phyloP scores from a whole-genome alignment of 2,797 vertebrate species.

The Pangasius djambal region DNA sequence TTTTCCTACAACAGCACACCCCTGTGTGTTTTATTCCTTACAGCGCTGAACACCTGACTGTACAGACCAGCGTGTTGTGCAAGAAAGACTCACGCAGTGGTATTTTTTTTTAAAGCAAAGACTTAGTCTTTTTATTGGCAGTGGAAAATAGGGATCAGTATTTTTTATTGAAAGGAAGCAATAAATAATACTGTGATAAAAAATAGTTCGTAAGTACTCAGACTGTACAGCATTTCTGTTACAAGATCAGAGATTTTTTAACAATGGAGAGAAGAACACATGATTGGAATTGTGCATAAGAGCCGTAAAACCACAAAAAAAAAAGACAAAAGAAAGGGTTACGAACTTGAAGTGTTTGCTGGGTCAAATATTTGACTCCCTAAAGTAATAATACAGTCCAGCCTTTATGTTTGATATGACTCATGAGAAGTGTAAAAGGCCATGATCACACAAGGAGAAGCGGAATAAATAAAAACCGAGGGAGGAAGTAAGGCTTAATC shows the following conservation, averaged over 20 bases:
- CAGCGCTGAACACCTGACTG: neutral
- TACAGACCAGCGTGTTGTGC: neutral
- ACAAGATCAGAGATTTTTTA: conserved; percentile 79
- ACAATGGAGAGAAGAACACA: conserved; percentile 55
- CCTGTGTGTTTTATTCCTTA: neutral
- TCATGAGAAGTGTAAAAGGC: conserved; percentile 37
- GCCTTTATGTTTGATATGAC: conserved; percentile 56
- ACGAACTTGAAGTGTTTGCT: neutral
- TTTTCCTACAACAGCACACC: no score
- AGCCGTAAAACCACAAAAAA: conserved; percentile 53
- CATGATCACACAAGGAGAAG: conserved; percentile 51
- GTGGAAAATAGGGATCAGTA: conserved; percentile 95
- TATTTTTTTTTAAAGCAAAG: conserved; percentile 43
- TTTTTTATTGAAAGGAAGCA: conserved; percentile 99
- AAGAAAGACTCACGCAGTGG: neutral
- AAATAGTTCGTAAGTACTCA: conserved; percentile 93
- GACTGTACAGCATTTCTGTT: conserved; percentile 96
- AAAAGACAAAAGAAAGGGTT: neutral
- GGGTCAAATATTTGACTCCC: neutral
- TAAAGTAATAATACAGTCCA: conserved; percentile 53
- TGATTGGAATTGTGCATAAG: conserved; percentile 55
- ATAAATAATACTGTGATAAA: conserved; percentile 99
- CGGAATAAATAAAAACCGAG: conserved; percentile 73
- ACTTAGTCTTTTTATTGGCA: conserved; percentile 77
- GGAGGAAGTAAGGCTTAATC: conserved; percentile 70